Conservation (phyloP, 64 coral and sea anemone genomes). For the Pocillopora verrucosa region DNA sequence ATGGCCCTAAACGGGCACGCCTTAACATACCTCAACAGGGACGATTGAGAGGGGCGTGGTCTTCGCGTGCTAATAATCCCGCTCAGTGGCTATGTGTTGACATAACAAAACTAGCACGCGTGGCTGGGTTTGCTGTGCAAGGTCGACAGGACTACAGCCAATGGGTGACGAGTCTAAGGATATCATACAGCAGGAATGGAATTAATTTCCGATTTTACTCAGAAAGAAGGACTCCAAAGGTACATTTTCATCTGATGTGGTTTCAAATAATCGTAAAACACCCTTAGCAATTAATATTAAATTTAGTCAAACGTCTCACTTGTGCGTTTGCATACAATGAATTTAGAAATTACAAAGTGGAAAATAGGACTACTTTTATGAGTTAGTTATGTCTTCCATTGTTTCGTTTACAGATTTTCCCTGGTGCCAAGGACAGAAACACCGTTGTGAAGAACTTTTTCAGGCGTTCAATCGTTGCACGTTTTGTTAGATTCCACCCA, state of each 20-base stretch:
- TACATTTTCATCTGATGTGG: not conserved
- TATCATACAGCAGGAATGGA: constrained; percentile 40
- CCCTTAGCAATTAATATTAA: not conserved
- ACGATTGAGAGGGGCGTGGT: constrained; percentile 47
- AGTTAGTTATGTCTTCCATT: not conserved
- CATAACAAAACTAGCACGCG: constrained; percentile 12
- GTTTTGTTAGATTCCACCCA: constrained; percentile 49
- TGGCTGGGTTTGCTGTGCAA: constrained; percentile 49
- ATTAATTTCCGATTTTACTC: constrained; percentile 45
- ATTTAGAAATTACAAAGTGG: no score
- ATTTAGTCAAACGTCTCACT: no score
- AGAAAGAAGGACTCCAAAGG: constrained; percentile 39
- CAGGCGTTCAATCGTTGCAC: constrained; percentile 33
- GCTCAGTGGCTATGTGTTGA: constrained; percentile 60
- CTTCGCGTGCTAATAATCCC: constrained; percentile 36
- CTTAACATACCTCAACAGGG: constrained; percentile 55
- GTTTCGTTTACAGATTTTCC: constrained; percentile 45
- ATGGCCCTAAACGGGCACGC: constrained; percentile 51
- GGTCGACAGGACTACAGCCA: constrained; percentile 59
- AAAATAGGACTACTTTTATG: no score
- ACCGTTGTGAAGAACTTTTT: constrained; percentile 49
- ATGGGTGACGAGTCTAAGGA: constrained; percentile 41
- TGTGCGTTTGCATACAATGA: no score
- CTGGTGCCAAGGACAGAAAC: constrained; percentile 49
- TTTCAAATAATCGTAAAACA: not conserved